phyloP scores from a whole-genome alignment of 2,888 invertebrate genomes.

The Macrosiphum euphorbiae region DNA sequence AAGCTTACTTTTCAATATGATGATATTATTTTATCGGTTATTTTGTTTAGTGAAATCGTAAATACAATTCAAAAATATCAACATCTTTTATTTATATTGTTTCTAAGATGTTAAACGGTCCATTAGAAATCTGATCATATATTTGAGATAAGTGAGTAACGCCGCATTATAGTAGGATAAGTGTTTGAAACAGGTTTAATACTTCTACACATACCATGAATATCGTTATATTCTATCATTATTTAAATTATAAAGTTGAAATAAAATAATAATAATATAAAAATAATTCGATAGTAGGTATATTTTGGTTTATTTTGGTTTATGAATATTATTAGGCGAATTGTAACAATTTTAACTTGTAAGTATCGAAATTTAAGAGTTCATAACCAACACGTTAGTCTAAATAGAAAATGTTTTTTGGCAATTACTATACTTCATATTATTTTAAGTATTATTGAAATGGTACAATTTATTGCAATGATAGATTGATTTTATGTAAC shows the following conservation, averaged over 20 bases:
- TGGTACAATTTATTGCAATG: not conserved
- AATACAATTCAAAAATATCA: not conserved
- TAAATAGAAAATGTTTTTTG: not conserved
- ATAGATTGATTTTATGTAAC: not conserved
- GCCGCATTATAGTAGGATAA: not conserved
- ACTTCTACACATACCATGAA: not conserved
- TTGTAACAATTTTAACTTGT: too few relatives aligned
- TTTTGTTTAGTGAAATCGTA: slow-evolving; percentile 42
- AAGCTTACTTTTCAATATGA: not conserved
- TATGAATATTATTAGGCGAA: too few relatives aligned
- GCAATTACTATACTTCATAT: not conserved
- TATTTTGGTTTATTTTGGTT: not conserved
- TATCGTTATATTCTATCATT: not conserved
- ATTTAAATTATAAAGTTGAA: not conserved
- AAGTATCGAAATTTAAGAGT: not conserved
- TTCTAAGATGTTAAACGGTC: not conserved
- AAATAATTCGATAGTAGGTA: not conserved
- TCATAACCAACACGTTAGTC: not conserved
- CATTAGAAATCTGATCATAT: slow-evolving; percentile 41
- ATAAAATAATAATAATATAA: not conserved
- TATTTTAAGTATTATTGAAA: not conserved
- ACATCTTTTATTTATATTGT: slow-evolving; percentile 36
- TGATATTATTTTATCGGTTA: slow-evolving; percentile 23
- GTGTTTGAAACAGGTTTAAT: not conserved
- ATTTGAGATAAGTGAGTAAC: not conserved